Percentiles rank a stretch among this genome's conserved stretches.
These are phyloP conservation scores for Campylomormyrus numenius DNA, from an alignment of 2,113 vertebrate genomes.

Conservation along the genomic window DNA sequence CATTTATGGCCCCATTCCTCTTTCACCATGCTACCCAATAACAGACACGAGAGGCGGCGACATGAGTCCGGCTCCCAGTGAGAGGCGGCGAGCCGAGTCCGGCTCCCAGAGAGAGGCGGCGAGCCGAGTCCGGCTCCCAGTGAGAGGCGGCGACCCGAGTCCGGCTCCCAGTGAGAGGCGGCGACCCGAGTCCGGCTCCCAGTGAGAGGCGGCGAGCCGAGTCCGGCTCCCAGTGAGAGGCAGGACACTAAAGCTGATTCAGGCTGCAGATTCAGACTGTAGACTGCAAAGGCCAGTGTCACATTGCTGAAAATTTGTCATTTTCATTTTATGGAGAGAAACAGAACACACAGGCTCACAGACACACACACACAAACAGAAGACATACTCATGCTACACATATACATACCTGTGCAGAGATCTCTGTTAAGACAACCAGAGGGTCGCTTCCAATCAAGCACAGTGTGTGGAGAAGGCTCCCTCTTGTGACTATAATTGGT, in stretches of 20 bases:
- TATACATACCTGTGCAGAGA: background rate
- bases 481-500: background rate
- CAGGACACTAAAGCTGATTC: constrained; percentile 20
- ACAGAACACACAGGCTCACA: background rate
- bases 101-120: too few relatives aligned
- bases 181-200: background rate
- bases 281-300: constrained; percentile 57
- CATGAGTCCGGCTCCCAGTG: background rate
- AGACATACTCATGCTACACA: background rate
- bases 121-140: too few relatives aligned
- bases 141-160: too few relatives aligned
- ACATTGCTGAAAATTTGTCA: constrained; percentile 17
- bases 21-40: background rate
- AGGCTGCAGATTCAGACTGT: constrained; percentile 47
- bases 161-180: background rate
- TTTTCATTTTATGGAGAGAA: background rate
- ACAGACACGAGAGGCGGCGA: background rate
- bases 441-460: background rate
- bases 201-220: background rate
- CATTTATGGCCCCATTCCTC: background rate
- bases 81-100: background rate
- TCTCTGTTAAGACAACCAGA: background rate
- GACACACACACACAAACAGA: background rate
- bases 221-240: constrained; percentile 63
- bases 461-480: background rate